Conservation (phyloP, 2,113 vertebrate genomes). For the Nothoprocta perdicaria region DNA sequence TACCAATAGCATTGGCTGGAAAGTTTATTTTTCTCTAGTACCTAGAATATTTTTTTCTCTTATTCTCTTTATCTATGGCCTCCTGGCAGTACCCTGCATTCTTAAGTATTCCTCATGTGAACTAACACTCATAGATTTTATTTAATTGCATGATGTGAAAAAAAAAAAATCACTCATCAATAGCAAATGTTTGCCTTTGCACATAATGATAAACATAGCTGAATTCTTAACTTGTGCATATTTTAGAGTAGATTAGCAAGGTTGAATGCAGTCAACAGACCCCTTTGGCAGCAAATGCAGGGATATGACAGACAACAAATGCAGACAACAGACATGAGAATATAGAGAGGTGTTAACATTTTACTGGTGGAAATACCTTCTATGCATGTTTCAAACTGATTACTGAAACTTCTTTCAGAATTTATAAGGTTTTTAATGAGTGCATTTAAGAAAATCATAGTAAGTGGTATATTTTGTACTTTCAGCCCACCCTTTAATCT, state of each 20-base stretch:
- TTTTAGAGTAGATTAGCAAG: not conserved
- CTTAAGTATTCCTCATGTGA: not conserved
- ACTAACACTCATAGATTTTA: not conserved
- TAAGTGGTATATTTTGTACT: not conserved
- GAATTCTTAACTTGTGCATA: not conserved
- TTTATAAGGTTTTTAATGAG: not conserved
- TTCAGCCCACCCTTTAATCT: not conserved
- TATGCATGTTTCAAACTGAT: not conserved
- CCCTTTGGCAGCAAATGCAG: not conserved
- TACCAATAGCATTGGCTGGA: not conserved
- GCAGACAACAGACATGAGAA: not conserved
- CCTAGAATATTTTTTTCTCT: not conserved
- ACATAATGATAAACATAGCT: not conserved
- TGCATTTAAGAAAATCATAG: not conserved
- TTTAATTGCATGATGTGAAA: constrained; percentile 9
- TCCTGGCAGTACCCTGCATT: not conserved
- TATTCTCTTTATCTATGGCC: not conserved
- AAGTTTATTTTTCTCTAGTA: not conserved
- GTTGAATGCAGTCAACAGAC: not conserved
- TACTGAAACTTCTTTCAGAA: not conserved
- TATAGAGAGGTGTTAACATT: not conserved
- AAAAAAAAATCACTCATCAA: not conserved
- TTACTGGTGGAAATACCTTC: not conserved
- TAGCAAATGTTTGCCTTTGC: not conserved
- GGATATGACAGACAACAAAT: too few relatives aligned